These are phyloP conservation scores for Idris sp. DNA, from an alignment of 1,140 invertebrate genomes.

Conservation along the genomic window DNA sequence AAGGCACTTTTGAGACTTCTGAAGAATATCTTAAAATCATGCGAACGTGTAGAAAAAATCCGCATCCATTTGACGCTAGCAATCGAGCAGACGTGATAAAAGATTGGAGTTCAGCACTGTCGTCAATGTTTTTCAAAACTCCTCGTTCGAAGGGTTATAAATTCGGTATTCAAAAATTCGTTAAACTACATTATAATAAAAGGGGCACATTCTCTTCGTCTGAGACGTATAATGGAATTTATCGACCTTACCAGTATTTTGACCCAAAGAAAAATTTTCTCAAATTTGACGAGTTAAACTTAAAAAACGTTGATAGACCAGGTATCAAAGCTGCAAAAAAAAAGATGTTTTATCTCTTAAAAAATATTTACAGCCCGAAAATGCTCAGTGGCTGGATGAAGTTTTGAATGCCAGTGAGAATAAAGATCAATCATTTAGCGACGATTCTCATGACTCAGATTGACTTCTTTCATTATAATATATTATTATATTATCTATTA, in stretches of 20 bases:
- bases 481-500: no score
- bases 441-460: no score
- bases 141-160: not conserved
- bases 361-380: no score
- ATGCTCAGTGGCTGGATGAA: no score
- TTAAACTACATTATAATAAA: constrained; percentile 6
- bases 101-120: no score
- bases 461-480: no score
- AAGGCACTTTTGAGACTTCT: constrained; percentile 2
- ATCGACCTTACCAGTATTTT: not conserved
- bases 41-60: constrained; percentile 2
- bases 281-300: not conserved
- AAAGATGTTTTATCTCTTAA: not conserved
- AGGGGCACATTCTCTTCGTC: not conserved
- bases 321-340: constrained; percentile 2
- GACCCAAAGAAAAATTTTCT: not conserved
- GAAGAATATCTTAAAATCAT: constrained; percentile 20
- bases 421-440: no score
- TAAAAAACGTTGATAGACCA: not conserved
- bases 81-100: no score
- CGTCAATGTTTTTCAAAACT: no score
- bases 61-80: constrained; percentile 11
- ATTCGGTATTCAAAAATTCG: constrained; percentile 24
- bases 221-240: not conserved
- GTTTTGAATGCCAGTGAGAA: no score